Evolutionary conservation across 2,888 invertebrate genomes (phyloP).

Genomic region (Syrphus vitripennis): DNA sequence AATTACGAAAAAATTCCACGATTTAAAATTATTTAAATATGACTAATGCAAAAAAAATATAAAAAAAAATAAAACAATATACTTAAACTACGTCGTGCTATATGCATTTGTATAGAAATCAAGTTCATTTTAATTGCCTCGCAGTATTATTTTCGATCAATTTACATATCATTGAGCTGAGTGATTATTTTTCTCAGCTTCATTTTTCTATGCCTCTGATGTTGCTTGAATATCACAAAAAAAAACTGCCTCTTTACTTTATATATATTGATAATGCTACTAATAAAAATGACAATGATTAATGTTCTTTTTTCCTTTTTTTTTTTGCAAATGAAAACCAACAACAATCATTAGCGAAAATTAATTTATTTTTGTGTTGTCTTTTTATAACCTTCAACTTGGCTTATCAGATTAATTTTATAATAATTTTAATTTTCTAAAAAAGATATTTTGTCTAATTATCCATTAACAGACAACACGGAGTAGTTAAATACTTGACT

Average conservation of each 20-base stretch:
- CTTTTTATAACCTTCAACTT: neutral
- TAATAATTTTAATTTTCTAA: neutral
- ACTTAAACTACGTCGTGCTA: neutral
- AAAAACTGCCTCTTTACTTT: neutral
- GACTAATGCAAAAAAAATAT: neutral
- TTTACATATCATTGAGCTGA: slow-evolving; percentile 2
- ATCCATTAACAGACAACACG: too few relatives aligned
- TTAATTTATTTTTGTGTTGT: neutral
- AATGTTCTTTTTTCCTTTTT: too few relatives aligned
- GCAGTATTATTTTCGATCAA: neutral
- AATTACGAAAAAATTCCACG: neutral
- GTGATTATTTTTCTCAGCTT: neutral
- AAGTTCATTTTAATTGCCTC: slow-evolving; percentile 5
- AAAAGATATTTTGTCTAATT: neutral
- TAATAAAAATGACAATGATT: neutral
- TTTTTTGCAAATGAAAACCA: neutral
- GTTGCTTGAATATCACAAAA: neutral
- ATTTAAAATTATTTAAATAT: neutral
- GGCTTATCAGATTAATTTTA: neutral
- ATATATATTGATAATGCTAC: slow-evolving; percentile 1
- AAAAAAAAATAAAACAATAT: neutral
- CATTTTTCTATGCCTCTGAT: neutral
- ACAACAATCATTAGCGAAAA: neutral
- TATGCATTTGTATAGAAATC: neutral
- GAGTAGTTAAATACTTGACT: neutral